These are phyloP conservation scores for Ariolimax columbianus DNA, from an alignment of 2,888 invertebrate genomes.

Conservation along the genomic window DNA sequence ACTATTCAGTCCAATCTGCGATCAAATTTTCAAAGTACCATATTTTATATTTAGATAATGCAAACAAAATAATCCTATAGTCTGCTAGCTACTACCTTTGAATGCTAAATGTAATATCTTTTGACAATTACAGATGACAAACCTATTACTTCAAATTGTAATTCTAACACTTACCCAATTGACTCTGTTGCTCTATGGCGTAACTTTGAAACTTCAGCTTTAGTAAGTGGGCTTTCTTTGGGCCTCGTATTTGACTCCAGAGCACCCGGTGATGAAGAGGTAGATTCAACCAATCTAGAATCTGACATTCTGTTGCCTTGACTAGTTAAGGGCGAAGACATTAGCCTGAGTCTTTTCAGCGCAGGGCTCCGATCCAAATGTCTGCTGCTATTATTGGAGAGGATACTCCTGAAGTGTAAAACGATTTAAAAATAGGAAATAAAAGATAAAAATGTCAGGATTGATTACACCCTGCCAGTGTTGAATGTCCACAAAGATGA, in stretches of 20 bases:
- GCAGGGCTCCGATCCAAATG: neutral
- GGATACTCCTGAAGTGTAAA: slow-evolving; percentile 9
- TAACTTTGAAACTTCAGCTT: neutral
- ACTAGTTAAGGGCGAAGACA: neutral
- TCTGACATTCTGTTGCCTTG: neutral
- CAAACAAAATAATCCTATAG: no score
- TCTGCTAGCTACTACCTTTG: no score
- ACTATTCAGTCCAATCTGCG: no score
- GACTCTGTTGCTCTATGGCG: neutral
- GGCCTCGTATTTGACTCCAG: neutral
- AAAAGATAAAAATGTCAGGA: neutral
- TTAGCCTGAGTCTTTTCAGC: neutral
- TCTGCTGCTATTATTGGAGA: neutral
- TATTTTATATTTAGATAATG: no score
- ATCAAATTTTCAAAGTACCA: no score
- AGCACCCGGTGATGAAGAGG: neutral
- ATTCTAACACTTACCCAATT: slow-evolving; percentile 22
- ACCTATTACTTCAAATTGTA: no score
- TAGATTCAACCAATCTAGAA: neutral
- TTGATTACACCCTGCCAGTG: neutral
- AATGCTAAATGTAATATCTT: no score
- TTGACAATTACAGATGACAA: no score
- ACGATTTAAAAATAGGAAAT: neutral
- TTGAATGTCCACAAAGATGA: no score
- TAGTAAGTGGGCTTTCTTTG: no score